Conservation (phyloP, 2,113 vertebrate genomes). For the Istiophorus platypterus region DNA sequence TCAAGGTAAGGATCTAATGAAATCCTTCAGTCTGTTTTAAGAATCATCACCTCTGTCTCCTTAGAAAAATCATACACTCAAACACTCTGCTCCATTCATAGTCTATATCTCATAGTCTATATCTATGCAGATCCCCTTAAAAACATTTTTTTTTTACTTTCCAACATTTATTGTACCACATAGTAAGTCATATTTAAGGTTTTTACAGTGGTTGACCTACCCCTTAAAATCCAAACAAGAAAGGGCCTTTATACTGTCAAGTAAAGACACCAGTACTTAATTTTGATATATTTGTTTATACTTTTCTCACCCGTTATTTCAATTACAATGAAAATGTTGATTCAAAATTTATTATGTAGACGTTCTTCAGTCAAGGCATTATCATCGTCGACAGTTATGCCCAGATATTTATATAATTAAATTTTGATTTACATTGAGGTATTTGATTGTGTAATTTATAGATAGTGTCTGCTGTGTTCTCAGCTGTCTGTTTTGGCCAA, state of each 20-base stretch:
- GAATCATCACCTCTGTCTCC: background rate
- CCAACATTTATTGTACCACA: background rate
- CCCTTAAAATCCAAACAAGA: background rate
- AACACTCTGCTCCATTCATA: background rate
- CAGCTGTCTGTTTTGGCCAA: background rate
- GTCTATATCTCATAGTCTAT: background rate
- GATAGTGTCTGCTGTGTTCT: background rate
- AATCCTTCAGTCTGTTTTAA: background rate
- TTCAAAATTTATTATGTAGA: background rate
- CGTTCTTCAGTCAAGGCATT: background rate
- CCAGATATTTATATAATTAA: background rate
- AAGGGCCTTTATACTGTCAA: background rate
- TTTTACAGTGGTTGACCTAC: background rate
- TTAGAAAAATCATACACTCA: background rate
- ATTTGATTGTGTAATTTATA: background rate
- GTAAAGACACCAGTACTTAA: background rate
- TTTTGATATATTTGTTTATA: background rate
- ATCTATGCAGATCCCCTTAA: background rate
- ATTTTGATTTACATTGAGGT: background rate
- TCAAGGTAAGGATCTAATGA: background rate
- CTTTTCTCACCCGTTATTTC: background rate
- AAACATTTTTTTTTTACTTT: background rate
- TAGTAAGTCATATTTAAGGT: background rate
- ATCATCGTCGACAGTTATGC: background rate
- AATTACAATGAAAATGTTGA: background rate